A percentile compares a stretch with the other conserved stretches of the same genome.
These are phyloP conservation scores for Urocolius indicus DNA, from an alignment of 2,113 vertebrate species.

Conservation along the genomic window DNA sequence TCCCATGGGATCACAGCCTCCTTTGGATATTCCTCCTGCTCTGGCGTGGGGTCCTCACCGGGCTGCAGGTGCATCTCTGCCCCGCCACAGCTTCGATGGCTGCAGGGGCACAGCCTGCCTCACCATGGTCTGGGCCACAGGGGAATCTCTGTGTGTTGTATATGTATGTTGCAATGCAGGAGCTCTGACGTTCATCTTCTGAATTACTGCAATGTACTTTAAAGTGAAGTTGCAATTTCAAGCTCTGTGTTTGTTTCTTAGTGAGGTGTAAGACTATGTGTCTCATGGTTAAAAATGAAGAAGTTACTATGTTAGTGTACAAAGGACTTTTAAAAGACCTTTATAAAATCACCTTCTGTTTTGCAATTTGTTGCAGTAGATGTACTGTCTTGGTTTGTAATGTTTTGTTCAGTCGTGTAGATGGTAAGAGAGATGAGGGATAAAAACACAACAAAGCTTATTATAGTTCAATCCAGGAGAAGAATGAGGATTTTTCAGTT, in stretches of 20 bases:
- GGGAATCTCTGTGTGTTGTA: not conserved
- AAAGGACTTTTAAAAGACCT: not conserved
- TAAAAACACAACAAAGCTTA: not conserved
- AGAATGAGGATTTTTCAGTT: not conserved
- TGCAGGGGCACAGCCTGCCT: too few species aligned
- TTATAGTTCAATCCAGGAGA: not conserved
- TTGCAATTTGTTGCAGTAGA: not conserved
- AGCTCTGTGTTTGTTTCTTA: not conserved
- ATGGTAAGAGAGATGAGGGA: not conserved
- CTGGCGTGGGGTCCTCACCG: fast-evolving
- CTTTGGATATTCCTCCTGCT: not conserved
- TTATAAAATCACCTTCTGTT: not conserved
- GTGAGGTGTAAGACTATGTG: not conserved
- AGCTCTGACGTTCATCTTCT: not conserved
- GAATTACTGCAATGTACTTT: not conserved
- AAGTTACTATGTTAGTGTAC: not conserved
- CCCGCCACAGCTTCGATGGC: too few species aligned
- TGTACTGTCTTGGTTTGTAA: not conserved
- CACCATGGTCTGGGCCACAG: not conserved
- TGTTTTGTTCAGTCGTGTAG: too few species aligned
- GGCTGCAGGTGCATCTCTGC: not conserved
- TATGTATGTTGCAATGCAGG: not conserved
- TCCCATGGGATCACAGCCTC: not conserved
- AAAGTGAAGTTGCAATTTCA: not conserved
- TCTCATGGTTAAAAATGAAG: not conserved